phyloP scores from a whole-genome alignment of 2,113 vertebrate genomes.

The Sclerurus mexicanus region DNA sequence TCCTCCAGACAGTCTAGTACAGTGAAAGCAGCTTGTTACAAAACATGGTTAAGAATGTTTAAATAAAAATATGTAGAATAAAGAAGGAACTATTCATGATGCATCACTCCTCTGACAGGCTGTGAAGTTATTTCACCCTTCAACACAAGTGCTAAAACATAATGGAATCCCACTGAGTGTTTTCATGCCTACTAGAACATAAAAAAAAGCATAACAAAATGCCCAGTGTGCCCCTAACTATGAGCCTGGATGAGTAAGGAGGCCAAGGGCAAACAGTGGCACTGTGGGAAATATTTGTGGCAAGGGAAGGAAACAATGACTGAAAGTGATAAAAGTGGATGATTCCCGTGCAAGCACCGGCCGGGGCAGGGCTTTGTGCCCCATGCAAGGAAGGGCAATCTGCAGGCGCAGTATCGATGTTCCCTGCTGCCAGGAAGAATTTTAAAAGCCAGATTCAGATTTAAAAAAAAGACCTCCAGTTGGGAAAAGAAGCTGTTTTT shows the following conservation, averaged over 20 bases:
- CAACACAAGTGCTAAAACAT: constrained; percentile 12
- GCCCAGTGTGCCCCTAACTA: constrained; percentile 38
- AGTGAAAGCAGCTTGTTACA: constrained; percentile 34
- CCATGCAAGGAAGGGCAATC: not conserved
- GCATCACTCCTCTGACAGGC: constrained; percentile 30
- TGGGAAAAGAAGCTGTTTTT: not conserved
- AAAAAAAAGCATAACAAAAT: not conserved
- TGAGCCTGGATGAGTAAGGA: constrained; percentile 31
- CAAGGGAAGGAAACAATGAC: constrained; percentile 10
- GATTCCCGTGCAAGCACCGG: not conserved
- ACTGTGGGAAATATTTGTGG: constrained; percentile 29
- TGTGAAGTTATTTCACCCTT: constrained; percentile 37
- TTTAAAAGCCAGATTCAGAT: not conserved
- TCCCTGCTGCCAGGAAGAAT: not conserved
- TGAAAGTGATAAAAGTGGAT: constrained; percentile 48
- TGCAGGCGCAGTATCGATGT: not conserved
- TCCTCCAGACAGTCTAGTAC: constrained; percentile 8
- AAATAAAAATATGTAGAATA: constrained; percentile 31
- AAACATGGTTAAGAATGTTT: not conserved
- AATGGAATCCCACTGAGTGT: not conserved
- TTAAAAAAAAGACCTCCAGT: not conserved
- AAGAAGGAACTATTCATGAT: constrained; percentile 33
- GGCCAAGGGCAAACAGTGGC: constrained; percentile 20
- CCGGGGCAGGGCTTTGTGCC: not conserved
- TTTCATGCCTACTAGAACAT: constrained; percentile 30